A percentile compares a stretch with the other conserved stretches of the same genome.
Evolutionary conservation across 2,113 vertebrate species (phyloP).

Genomic region (Nothoprocta pentlandii): DNA sequence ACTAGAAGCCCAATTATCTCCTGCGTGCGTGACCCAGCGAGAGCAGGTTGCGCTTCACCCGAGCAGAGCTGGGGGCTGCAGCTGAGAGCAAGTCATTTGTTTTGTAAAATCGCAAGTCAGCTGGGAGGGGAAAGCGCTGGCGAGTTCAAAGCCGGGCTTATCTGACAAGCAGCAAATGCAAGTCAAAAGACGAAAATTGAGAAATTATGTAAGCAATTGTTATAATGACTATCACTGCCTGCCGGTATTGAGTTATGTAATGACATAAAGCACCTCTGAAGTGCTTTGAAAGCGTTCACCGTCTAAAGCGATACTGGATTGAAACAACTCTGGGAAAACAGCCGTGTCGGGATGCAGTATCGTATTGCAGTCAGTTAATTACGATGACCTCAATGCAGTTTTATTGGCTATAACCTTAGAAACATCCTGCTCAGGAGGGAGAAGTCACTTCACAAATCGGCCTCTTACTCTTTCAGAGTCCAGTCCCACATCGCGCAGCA

Average conservation of each 20-base stretch:
- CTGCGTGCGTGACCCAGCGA: not conserved
- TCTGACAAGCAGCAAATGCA: not conserved
- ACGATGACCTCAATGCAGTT: not conserved
- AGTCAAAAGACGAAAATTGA: not conserved
- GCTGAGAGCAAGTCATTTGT: not conserved
- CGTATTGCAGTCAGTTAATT: not conserved
- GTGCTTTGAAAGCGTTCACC: not conserved
- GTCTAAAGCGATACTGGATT: not conserved
- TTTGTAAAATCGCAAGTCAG: not conserved
- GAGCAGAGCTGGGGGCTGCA: not conserved
- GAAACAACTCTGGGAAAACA: rapidly evolving
- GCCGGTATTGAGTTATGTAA: not conserved
- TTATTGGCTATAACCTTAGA: not conserved
- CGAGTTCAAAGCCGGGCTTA: not conserved
- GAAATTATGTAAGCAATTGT: not conserved
- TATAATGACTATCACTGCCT: slow-evolving; percentile 19
- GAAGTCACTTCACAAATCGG: rapidly evolving
- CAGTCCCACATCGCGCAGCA: rapidly evolving
- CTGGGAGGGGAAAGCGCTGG: not conserved
- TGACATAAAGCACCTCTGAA: not conserved
- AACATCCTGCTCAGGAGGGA: not conserved
- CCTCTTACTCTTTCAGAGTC: too few relatives aligned
- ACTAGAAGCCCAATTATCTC: rapidly evolving
- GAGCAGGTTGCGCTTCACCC: not conserved
- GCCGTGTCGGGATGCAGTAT: rapidly evolving